Evolutionary conservation across 2,113 vertebrate species (phyloP), one percentile per base, ranked within the genome.

Genomic region (Semicossyphus pulcher): DNA sequence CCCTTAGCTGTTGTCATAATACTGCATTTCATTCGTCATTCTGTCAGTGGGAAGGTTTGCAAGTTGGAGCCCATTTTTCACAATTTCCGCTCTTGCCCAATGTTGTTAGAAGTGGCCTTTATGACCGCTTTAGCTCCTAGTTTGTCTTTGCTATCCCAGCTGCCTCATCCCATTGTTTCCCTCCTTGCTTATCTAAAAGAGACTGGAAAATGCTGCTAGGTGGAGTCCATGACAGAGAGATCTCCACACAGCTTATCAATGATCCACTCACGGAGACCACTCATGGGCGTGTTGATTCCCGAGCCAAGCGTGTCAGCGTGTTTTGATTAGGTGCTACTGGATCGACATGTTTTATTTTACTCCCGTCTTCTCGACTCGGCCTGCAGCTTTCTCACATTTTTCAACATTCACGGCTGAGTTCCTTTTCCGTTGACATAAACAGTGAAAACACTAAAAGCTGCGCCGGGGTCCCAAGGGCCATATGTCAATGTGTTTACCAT

Each of bases 181-280:
- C 34, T 15, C 59, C 37, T 11, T 16, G 59, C 36, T 90, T 84
- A 90, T 90, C 87, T 84, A 31, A 54, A n/a, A 75, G 78, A 58
- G 59, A 48, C 32, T 88, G 80, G 73, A 84, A 86, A 82, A 52
- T 32, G 16, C 72, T 62, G 47, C 64, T 62, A 44, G 26, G 57
- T 39, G 5, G 47, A 76, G 36, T 75, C 67, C 62, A 65, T 82
- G 61, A 73, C 37, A 42, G 41, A 61, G 28, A 41, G 32, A 52
- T 52, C 49, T 49, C 36, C 21, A 20, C 71, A 63, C 32, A 45
- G 28, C 59, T 91, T 86, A 91, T 87, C 84, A 66, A 11, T 5
- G 28, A 56, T 26, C 42, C 59, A 2, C 80, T 78, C 70, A 54
- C 8, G 58, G 20, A 37, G 53, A 29, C 57, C 45, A 56, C 60